Evolutionary conservation across 2,888 invertebrate species (phyloP).

Genomic region (Thymelicus lineola): DNA sequence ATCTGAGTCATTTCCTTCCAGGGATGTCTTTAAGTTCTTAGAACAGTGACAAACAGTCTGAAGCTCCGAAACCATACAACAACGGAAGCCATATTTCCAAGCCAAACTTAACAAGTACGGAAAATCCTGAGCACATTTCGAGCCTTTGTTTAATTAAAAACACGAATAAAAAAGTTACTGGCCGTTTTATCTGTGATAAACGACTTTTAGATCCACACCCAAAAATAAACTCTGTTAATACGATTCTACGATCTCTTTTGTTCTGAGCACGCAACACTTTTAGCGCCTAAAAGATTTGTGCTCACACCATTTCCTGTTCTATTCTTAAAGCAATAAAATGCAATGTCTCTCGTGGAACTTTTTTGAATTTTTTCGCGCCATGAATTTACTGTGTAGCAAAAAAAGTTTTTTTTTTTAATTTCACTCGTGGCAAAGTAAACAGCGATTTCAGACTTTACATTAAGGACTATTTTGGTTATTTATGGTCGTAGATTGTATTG

Average conservation of each 20-base stretch:
- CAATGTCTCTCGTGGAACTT: constrained; percentile 64
- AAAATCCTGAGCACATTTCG: constrained; percentile 62
- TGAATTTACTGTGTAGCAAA: constrained; percentile 17
- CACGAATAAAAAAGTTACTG: constrained; percentile 77
- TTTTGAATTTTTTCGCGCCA: constrained; percentile 41
- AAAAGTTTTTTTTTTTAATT: background rate
- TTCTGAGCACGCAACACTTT: constrained; percentile 48
- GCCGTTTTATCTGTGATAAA: constrained; percentile 81
- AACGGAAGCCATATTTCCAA: constrained; percentile 55
- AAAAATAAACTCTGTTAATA: constrained; percentile 53
- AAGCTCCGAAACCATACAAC: constrained; percentile 41
- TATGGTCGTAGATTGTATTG: background rate
- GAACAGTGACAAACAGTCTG: constrained; percentile 20
- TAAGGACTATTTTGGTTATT: constrained; percentile 2
- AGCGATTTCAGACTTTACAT: constrained; percentile 3
- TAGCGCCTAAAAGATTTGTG: constrained; percentile 65
- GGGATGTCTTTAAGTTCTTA: constrained; percentile 19
- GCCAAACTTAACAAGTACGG: constrained; percentile 49
- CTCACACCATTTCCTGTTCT: constrained; percentile 76
- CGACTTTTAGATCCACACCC: constrained; percentile 53
- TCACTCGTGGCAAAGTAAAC: constrained; percentile 1
- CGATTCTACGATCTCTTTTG: constrained; percentile 46
- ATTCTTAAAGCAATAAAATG: constrained; percentile 73
- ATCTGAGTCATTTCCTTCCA: constrained; percentile 16
- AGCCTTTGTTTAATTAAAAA: constrained; percentile 81